These are phyloP conservation scores for human (Homo sapiens) DNA, from an alignment of 2,113 vertebrate genomes.

Conservation along the genomic window GRCh38 chr5:158928001-158928500, in stretches of 20 bases:
- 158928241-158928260: neutral
- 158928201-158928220: neutral
- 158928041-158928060: neutral
- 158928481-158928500: constrained; percentile 89
- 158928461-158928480: constrained; percentile 85
- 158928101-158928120: neutral
- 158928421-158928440: constrained; percentile 84
- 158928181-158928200: neutral
- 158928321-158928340: neutral
- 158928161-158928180: neutral
- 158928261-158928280: neutral
- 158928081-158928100: neutral
- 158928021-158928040: neutral
- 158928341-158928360: constrained; percentile 59
- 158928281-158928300: neutral
- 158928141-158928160: neutral
- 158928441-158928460: constrained; percentile 85
- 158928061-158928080: neutral
- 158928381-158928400: constrained; percentile 77
- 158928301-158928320: neutral
- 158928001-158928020: neutral
- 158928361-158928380: constrained; percentile 78
- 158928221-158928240: neutral
- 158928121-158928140: neutral
- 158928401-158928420: neutral